These are phyloP conservation scores for Pseudomyrmex pallidus DNA, from an alignment of 1,140 invertebrate genomes.

Conservation along the genomic window DNA sequence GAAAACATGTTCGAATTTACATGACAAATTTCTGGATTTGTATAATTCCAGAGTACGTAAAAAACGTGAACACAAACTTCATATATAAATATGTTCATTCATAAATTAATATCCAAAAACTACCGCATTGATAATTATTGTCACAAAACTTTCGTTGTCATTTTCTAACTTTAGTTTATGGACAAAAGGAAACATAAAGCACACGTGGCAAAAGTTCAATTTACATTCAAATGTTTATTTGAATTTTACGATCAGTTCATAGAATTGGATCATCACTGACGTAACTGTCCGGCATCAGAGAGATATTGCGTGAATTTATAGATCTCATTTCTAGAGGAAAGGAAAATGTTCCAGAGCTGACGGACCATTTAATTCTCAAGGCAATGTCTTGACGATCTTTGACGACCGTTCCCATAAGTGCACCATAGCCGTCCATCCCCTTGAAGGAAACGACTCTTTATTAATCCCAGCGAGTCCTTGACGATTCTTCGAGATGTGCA, in stretches of 20 bases:
- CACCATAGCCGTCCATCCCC: constrained; percentile 30
- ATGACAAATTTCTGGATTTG: background rate
- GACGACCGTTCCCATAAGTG: constrained; percentile 60
- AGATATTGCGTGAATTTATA: constrained; percentile 42
- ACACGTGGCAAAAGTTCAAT: background rate
- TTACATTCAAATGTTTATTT: constrained; percentile 17
- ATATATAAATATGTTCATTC: background rate
- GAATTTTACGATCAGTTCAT: background rate
- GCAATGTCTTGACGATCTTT: constrained; percentile 7
- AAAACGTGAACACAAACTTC: background rate
- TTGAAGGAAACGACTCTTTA: constrained; percentile 66
- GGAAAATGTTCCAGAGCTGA: background rate
- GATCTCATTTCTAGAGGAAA: constrained; percentile 4
- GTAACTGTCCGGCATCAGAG: constrained; percentile 12
- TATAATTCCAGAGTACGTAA: background rate
- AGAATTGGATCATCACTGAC: constrained; percentile 17
- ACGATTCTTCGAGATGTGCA: constrained; percentile 44
- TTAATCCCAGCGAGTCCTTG: constrained; percentile 65
- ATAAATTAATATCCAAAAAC: background rate
- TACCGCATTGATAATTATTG: background rate
- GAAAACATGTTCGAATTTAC: background rate
- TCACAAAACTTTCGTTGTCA: background rate
- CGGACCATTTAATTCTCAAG: constrained; percentile 57
- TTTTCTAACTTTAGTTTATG: background rate
- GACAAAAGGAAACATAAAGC: background rate